Evolutionary conservation across 2,113 vertebrate genomes (phyloP).

Genomic region (Takifugu flavidus): DNA sequence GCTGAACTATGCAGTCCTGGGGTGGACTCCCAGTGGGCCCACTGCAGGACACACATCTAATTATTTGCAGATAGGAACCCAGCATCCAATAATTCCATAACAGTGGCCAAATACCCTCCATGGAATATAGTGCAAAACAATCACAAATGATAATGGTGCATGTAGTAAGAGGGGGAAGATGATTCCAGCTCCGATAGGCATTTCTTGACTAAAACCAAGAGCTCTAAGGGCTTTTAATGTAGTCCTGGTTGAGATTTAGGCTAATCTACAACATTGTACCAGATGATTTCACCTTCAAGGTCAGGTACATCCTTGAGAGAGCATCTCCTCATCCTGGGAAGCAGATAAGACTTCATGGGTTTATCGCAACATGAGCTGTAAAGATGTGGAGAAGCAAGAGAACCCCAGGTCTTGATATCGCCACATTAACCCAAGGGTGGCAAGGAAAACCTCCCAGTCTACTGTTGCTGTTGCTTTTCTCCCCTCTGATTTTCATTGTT

Average conservation of each 20-base stretch:
- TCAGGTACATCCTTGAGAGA: conserved; percentile 31
- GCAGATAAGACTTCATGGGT: conserved; percentile 42
- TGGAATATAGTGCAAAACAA: conserved; percentile 4
- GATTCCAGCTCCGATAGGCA: neutral
- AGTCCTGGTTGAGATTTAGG: neutral
- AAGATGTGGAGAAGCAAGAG: conserved; percentile 6
- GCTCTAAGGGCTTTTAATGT: neutral
- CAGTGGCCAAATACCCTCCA: neutral
- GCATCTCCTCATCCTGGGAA: conserved; percentile 27
- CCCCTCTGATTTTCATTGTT: neutral
- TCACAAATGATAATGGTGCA: neutral
- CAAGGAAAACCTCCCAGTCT: conserved; percentile 3
- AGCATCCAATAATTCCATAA: conserved; percentile 47
- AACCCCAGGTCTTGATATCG: conserved; percentile 22
- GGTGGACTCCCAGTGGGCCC: conserved; percentile 35
- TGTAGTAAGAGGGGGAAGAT: conserved; percentile 6
- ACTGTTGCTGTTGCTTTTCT: too few species aligned
- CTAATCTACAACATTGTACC: conserved; percentile 13
- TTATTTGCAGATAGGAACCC: conserved; percentile 54
- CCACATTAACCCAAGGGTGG: conserved; percentile 4
- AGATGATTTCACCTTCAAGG: conserved; percentile 31
- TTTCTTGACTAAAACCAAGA: conserved; percentile 3
- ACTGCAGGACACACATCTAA: conserved; percentile 50
- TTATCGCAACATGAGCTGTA: conserved; percentile 21
- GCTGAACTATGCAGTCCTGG: conserved; percentile 49